These are phyloP conservation scores for Margaritifera margaritifera DNA, from an alignment of 2,888 invertebrate genomes.

Conservation along the genomic window DNA sequence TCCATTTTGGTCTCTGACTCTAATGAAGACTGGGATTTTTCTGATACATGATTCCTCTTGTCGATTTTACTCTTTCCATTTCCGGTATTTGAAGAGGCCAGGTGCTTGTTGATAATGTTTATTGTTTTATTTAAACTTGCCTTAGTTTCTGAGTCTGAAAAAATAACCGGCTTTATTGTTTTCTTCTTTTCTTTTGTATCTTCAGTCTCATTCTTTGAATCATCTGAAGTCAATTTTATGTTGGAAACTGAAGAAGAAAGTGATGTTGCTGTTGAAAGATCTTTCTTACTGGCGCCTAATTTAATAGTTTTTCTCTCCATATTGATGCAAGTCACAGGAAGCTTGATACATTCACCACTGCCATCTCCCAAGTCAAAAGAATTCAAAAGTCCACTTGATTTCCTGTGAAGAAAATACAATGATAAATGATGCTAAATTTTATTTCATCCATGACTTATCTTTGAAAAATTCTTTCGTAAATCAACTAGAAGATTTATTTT, in stretches of 20 bases:
- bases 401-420: conserved; percentile 31
- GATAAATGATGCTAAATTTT: background rate
- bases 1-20: too few relatives aligned
- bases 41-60: too few relatives aligned
- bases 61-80: too few relatives aligned
- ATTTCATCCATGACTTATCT: too few relatives aligned
- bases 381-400: conserved; percentile 31
- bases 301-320: conserved; percentile 59
- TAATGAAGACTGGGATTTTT: too few relatives aligned
- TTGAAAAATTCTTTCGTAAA: too few relatives aligned
- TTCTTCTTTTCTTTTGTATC: conserved; percentile 1
- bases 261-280: background rate
- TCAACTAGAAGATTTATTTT: too few relatives aligned
- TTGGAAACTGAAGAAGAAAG: too few relatives aligned
- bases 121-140: conserved; percentile 1
- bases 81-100: background rate
- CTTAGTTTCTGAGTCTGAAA: conserved; percentile 4
- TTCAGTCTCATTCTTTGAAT: background rate
- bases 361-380: conserved; percentile 29
- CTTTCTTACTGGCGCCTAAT: conserved; percentile 30
- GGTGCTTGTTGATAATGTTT: conserved; percentile 3
- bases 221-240: background rate
- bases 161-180: conserved; percentile 3
- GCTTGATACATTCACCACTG: conserved; percentile 52
- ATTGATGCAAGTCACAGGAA: conserved; percentile 60